Conservation (phyloP, 2,113 vertebrate genomes). For the Vimba vimba region DNA sequence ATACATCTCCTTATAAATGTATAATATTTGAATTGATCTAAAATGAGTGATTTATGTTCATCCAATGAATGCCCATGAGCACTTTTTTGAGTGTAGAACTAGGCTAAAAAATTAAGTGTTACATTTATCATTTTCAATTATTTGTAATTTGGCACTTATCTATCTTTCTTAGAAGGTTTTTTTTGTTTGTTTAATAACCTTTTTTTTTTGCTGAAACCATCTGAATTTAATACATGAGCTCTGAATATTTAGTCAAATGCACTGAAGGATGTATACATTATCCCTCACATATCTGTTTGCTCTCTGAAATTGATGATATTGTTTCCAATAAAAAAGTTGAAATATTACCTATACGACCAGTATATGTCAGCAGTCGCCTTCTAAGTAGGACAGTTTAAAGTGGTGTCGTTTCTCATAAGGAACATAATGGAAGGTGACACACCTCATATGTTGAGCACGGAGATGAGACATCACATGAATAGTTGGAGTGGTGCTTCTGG, state of each 20-base stretch:
- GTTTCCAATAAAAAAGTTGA: slow-evolving; percentile 6
- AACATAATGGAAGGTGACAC: slow-evolving; percentile 40
- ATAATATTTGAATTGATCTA: too few species aligned
- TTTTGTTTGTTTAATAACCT: not conserved
- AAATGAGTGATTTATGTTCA: too few species aligned
- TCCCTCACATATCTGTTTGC: not conserved
- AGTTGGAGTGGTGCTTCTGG: slow-evolving; percentile 17
- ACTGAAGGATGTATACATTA: not conserved
- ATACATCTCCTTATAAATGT: too few species aligned
- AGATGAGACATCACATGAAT: slow-evolving; percentile 18
- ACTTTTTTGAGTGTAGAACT: too few species aligned
- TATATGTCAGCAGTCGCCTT: slow-evolving; percentile 1
- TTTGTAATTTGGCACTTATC: slow-evolving; percentile 10
- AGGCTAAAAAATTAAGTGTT: not conserved
- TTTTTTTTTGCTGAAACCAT: not conserved
- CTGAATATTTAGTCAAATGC: not conserved
- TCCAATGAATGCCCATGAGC: too few species aligned
- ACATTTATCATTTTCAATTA: not conserved
- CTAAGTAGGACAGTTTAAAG: slow-evolving; percentile 32
- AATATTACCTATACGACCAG: slow-evolving; percentile 20
- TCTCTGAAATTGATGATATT: slow-evolving; percentile 21
- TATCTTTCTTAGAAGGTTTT: not conserved
- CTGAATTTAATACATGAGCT: not conserved
- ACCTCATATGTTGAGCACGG: slow-evolving; percentile 28
- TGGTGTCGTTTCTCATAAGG: slow-evolving; percentile 36